Conservation (phyloP, 92 coral and sea anemone species). For the Nematostella vectensis region DNA sequence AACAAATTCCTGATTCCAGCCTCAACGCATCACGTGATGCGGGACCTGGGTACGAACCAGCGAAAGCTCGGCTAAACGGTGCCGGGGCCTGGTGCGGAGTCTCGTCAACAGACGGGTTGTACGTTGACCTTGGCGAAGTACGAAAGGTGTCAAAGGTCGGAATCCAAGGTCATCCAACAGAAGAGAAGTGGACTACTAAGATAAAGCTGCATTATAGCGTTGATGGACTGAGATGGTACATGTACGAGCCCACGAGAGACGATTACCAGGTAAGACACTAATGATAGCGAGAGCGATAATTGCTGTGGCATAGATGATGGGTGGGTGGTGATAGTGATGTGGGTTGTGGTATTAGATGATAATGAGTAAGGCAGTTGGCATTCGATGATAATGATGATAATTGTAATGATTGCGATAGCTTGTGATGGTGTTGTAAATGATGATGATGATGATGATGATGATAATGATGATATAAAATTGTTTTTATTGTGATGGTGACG, state of each 20-base stretch:
- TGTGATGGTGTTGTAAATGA: too few species aligned
- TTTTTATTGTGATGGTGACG: too few species aligned
- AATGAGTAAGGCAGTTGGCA: too few species aligned
- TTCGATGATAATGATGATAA: too few species aligned
- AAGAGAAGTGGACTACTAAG: conserved; percentile 19
- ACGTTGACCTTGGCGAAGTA: conserved; percentile 37
- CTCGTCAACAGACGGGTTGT: conserved; percentile 4
- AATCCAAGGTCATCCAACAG: conserved; percentile 32
- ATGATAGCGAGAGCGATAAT: too few species aligned
- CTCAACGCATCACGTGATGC: conserved; percentile 34
- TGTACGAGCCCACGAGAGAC: conserved; percentile 2
- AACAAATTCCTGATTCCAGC: conserved; percentile 13
- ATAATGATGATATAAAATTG: too few species aligned
- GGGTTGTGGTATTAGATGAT: too few species aligned
- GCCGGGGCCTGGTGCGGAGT: conserved; percentile 49
- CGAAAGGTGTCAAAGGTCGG: conserved; percentile 27
- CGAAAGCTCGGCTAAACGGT: conserved; percentile 39
- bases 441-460: too few species aligned
- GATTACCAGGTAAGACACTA: too few species aligned
- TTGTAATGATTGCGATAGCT: too few species aligned
- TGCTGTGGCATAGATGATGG: too few species aligned
- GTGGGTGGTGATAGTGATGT: too few species aligned
- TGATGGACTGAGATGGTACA: conserved; percentile 33
- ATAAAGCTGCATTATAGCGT: conserved; percentile 29
- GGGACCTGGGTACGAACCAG: conserved; percentile 26